These are phyloP conservation scores for Scomber japonicus DNA, from an alignment of 2,113 vertebrate genomes.

Conservation along the genomic window DNA sequence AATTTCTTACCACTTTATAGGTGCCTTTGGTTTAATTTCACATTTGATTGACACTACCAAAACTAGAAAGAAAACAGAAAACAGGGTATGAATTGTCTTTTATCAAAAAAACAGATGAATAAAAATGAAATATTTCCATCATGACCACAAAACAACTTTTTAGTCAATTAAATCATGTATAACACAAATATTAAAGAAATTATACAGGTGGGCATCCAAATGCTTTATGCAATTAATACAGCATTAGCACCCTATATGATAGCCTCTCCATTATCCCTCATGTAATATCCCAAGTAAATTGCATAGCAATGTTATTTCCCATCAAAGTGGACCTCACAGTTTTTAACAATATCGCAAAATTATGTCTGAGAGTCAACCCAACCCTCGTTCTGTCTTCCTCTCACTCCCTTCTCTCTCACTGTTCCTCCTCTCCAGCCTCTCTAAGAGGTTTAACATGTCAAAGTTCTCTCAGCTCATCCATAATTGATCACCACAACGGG, in stretches of 20 bases:
- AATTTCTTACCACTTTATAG: neutral
- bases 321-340: slow-evolving; percentile 34
- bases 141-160: slow-evolving; percentile 1
- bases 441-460: slow-evolving; percentile 88
- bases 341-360: slow-evolving; percentile 62
- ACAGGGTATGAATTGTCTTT: neutral
- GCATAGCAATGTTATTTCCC: slow-evolving; percentile 24
- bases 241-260: slow-evolving; percentile 30
- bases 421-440: slow-evolving; percentile 71
- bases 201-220: slow-evolving; percentile 32
- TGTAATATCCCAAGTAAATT: slow-evolving; percentile 31
- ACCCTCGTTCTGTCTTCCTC: slow-evolving; percentile 48
- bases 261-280: slow-evolving; percentile 45
- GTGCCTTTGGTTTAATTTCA: too few species aligned
- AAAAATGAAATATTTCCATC: neutral
- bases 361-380: slow-evolving; percentile 41
- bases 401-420: slow-evolving; percentile 57
- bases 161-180: neutral
- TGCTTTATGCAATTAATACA: slow-evolving; percentile 46
- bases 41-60: too few species aligned
- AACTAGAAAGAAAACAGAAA: neutral
- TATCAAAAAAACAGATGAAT: neutral
- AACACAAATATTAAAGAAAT: slow-evolving; percentile 8
- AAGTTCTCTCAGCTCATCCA: slow-evolving; percentile 85
- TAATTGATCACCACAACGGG: slow-evolving; percentile 83